Conservation (phyloP, 1,140 invertebrate genomes). For the Dermatophagoides farinae region DNA sequence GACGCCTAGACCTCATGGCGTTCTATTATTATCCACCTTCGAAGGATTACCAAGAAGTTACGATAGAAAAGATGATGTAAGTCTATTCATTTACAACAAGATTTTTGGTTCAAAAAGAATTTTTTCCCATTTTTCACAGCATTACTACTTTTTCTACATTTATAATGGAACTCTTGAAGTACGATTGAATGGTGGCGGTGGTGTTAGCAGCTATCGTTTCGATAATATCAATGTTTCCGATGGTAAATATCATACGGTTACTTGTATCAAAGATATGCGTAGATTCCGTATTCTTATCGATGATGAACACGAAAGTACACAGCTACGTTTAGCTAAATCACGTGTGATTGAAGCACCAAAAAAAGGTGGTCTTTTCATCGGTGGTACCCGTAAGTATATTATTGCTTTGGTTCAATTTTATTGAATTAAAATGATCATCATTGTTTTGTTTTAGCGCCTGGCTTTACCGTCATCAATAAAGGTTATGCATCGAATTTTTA, state of each 20-base stretch:
- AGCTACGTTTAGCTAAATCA: constrained; percentile 26
- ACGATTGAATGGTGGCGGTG: constrained; percentile 43
- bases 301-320: constrained; percentile 30
- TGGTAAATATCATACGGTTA: constrained; percentile 20
- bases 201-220: constrained; percentile 29
- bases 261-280: constrained; percentile 16
- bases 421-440: neutral
- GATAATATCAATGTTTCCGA: constrained; percentile 17
- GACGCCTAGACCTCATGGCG: constrained; percentile 41
- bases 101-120: too few relatives aligned
- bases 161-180: constrained; percentile 40
- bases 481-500: constrained; percentile 24
- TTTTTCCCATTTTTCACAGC: constrained; percentile 28
- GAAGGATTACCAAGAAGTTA: constrained; percentile 16
- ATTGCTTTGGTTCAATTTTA: neutral
- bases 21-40: constrained; percentile 47
- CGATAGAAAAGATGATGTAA: constrained; percentile 14
- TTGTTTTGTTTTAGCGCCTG: constrained; percentile 17
- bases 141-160: constrained; percentile 45
- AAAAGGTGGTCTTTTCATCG: constrained; percentile 33
- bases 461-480: neutral
- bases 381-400: constrained; percentile 32
- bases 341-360: constrained; percentile 33
- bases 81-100: constrained; percentile 1
- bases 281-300: constrained; percentile 34